These are phyloP conservation scores for Phenganax marumi DNA, from an alignment of 92 coral and sea anemone species.

Conservation along the genomic window DNA sequence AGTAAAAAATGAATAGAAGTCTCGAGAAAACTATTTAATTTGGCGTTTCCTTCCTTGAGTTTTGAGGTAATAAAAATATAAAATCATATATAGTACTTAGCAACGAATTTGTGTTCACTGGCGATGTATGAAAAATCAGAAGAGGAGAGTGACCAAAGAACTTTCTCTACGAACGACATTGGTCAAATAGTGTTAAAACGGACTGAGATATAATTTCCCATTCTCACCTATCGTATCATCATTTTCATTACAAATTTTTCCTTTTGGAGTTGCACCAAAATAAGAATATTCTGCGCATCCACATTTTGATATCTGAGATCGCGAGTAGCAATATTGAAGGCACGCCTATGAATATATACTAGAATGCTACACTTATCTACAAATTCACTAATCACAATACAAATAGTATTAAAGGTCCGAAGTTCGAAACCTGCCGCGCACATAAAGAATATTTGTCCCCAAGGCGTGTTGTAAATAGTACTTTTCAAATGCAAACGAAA, in stretches of 20 bases:
- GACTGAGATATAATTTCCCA: neutral
- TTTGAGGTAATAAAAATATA: neutral
- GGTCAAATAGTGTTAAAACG: too few species aligned
- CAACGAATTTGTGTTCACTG: too few species aligned
- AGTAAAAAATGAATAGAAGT: neutral
- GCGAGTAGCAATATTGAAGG: slow-evolving; percentile 26
- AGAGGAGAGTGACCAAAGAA: neutral
- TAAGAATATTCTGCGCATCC: slow-evolving; percentile 41
- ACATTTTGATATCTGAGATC: slow-evolving; percentile 7
- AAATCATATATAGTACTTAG: too few species aligned
- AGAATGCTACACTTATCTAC: neutral
- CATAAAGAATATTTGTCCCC: neutral
- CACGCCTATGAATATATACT: slow-evolving; percentile 21
- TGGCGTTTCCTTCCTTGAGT: neutral
- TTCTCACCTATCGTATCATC: slow-evolving; percentile 21
- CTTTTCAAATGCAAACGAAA: too few species aligned
- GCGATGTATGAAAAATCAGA: neutral
- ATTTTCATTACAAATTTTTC: slow-evolving; percentile 43
- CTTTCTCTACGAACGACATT: too few species aligned
- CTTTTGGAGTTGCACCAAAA: slow-evolving; percentile 7
- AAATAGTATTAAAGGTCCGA: neutral
- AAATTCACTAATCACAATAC: too few species aligned
- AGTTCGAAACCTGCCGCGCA: neutral
- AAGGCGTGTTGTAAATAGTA: too few species aligned
- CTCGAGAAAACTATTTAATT: neutral